Percentiles rank a stretch among this genome's conserved stretches.
These are phyloP conservation scores for Tilapia sparmanii DNA, from an alignment of 2,113 vertebrate genomes.

Conservation along the genomic window DNA sequence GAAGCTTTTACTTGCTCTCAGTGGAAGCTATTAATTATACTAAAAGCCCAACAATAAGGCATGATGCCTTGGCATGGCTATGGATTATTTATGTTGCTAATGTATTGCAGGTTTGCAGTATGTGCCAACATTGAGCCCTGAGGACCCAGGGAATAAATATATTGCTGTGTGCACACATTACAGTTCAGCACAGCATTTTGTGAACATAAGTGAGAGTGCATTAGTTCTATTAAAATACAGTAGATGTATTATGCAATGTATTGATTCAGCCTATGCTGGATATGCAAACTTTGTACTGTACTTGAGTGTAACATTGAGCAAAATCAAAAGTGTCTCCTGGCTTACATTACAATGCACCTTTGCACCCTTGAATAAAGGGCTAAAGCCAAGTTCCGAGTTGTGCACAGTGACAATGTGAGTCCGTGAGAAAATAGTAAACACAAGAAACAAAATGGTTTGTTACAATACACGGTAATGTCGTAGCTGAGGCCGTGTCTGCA, in stretches of 20 bases:
- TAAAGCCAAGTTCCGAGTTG: neutral
- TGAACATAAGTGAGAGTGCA: neutral
- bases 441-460: neutral
- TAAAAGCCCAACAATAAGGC: slow-evolving; percentile 30
- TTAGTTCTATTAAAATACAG: neutral
- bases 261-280: neutral
- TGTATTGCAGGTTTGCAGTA: slow-evolving; percentile 19
- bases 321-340: neutral
- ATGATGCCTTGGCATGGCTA: slow-evolving; percentile 8
- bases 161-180: neutral
- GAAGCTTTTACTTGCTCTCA: slow-evolving; percentile 26
- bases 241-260: neutral
- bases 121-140: slow-evolving; percentile 7
- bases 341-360: neutral
- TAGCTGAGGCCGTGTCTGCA: neutral
- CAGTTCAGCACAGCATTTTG: neutral
- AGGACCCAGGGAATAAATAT: slow-evolving; percentile 14
- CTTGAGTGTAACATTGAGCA: neutral
- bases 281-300: neutral
- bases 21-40: slow-evolving; percentile 48
- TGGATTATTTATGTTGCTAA: slow-evolving; percentile 28
- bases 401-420: neutral
- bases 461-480: neutral
- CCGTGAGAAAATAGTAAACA: neutral
- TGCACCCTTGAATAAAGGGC: neutral